A percentile compares a stretch with the other conserved stretches of the same genome.
Evolutionary conservation across 2,797 vertebrate genomes (phyloP).

Genomic region (Acrocephalus scirpaceus): DNA sequence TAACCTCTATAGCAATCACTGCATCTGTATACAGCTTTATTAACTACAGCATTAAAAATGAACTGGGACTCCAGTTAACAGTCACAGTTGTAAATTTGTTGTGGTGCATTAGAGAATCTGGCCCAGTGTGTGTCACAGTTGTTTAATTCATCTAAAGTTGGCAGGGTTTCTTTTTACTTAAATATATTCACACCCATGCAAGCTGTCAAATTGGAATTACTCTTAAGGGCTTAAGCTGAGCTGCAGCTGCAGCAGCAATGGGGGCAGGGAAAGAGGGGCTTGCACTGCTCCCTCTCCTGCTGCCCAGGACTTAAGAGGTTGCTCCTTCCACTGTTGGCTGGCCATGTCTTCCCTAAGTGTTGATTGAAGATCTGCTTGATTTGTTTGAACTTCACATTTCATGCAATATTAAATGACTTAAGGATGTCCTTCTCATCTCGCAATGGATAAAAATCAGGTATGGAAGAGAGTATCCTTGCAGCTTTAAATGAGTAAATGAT

Average conservation of each 20-base stretch:
- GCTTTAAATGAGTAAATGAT: background rate
- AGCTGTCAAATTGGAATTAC: constrained; percentile 48
- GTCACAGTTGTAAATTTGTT: background rate
- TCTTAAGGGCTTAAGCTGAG: background rate
- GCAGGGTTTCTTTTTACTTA: constrained; percentile 4
- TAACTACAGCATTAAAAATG: background rate
- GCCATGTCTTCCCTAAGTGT: background rate
- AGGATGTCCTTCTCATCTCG: background rate
- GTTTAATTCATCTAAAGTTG: constrained; percentile 48
- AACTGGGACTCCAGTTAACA: background rate
- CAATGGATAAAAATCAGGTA: background rate
- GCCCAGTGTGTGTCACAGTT: constrained; percentile 19
- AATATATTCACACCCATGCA: constrained; percentile 49
- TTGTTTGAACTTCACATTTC: background rate
- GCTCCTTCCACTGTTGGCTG: background rate
- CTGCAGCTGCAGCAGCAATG: background rate
- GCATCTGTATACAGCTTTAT: background rate
- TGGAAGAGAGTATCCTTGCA: background rate
- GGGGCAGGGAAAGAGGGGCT: background rate
- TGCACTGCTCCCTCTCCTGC: background rate
- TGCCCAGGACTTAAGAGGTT: background rate
- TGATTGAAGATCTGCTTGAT: background rate
- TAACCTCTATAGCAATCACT: background rate
- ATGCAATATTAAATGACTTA: background rate
- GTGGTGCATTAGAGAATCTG: constrained; percentile 8